Percentiles rank a stretch among this genome's conserved stretches.
These are phyloP conservation scores for Desoria tigrina DNA, from an alignment of 2,888 invertebrate genomes.

Conservation along the genomic window DNA sequence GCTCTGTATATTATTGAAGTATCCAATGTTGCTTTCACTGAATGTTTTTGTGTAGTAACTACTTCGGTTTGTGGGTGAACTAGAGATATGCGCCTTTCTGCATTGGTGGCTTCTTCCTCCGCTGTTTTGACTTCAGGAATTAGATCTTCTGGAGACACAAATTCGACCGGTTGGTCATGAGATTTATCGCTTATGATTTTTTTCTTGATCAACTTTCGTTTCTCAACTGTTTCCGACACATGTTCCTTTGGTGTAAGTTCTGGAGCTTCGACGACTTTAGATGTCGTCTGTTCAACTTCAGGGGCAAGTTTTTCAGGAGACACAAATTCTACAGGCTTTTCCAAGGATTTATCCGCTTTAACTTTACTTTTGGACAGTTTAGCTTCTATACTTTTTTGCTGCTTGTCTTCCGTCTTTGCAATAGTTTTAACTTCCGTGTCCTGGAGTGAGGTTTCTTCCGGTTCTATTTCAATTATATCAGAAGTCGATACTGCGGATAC, in stretches of 20 bases:
- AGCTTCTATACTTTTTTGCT: background rate
- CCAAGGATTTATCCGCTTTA: background rate
- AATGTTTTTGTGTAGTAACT: too few relatives aligned
- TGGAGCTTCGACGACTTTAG: background rate
- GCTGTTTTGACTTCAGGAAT: background rate
- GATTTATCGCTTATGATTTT: background rate
- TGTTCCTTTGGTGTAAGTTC: background rate
- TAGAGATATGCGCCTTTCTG: too few relatives aligned
- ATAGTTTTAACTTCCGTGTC: background rate
- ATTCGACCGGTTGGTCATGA: background rate
- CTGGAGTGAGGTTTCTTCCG: background rate
- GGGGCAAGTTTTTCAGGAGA: background rate
- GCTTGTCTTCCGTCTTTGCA: background rate
- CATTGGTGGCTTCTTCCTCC: background rate
- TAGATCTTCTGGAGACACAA: background rate
- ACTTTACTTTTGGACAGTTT: background rate
- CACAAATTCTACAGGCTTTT: constrained; percentile 2
- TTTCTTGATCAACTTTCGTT: too few relatives aligned
- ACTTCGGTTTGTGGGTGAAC: background rate
- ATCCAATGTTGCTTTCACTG: too few relatives aligned
- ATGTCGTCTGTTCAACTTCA: background rate
- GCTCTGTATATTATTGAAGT: too few relatives aligned
- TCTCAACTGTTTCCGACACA: background rate
- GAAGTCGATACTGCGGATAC: too few relatives aligned
- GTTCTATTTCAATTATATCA: background rate